These are phyloP conservation scores for Diplosoma virens DNA, from an alignment of 23 tunicate species.

Conservation along the genomic window DNA sequence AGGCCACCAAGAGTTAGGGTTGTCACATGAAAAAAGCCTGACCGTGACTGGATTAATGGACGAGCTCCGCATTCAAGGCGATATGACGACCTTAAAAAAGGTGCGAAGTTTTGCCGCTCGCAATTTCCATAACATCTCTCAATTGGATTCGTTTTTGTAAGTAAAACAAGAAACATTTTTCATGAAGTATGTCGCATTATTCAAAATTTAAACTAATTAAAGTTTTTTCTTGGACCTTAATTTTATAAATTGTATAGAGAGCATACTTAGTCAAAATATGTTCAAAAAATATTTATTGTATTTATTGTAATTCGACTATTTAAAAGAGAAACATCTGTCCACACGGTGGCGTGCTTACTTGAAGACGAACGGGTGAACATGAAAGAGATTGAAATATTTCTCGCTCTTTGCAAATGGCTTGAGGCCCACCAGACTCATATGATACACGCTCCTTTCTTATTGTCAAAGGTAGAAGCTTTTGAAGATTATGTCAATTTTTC, in stretches of 20 bases:
- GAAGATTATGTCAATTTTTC: not conserved
- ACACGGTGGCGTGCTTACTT: constrained; percentile 71
- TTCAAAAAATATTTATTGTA: too few species aligned
- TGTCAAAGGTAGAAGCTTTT: constrained; percentile 53
- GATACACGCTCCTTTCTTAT: constrained; percentile 83
- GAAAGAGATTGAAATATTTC: constrained; percentile 68
- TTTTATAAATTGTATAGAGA: too few species aligned
- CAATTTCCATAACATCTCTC: constrained; percentile 32
- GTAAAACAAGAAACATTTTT: too few species aligned
- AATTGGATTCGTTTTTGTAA: constrained; percentile 56
- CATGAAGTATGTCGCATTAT: too few species aligned
- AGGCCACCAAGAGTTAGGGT: not conserved
- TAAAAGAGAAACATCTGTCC: constrained; percentile 66
- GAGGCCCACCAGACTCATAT: constrained; percentile 78
- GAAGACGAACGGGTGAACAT: constrained; percentile 79
- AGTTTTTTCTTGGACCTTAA: too few species aligned
- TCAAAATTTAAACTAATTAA: too few species aligned
- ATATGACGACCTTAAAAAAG: constrained; percentile 36
- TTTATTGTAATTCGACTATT: too few species aligned
- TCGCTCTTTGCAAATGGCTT: constrained; percentile 74
- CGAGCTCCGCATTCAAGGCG: constrained; percentile 82
- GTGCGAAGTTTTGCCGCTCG: constrained; percentile 76
- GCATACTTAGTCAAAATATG: too few species aligned
- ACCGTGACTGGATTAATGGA: constrained; percentile 80
- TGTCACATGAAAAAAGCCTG: constrained; percentile 30